Evolutionary conservation across 2,113 vertebrate species (phyloP), one percentile per base, ranked within the genome.

Genomic region (Nothocercus nigrocapillus): DNA sequence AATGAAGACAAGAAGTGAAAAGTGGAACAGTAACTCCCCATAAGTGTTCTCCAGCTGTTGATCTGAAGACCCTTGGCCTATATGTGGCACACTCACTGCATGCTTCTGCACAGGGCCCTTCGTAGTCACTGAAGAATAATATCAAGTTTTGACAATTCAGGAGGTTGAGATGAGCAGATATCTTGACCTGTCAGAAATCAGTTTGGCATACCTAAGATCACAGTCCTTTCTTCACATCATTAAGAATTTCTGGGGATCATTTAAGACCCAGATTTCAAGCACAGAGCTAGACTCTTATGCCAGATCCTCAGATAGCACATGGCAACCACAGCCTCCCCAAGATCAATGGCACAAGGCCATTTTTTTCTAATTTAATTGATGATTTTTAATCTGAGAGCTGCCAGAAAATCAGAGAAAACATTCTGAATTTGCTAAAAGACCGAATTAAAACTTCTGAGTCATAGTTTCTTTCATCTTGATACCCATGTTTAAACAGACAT

Each of bases 231-330:
- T 69, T 34, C 61, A 32, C 11, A 24, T 19, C 16, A 58, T 68
- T 90, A 81, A 32, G 42, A 88, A 87, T 28, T 69, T 90, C 61
- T 45, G 27, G 11, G 7, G 22, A 79, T 56, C 22, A 30, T 40
- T 51, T 67, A 89, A 88, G 95, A 93, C 49, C 90, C 88, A 95
- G 92, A 93, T 30, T 70, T 86, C 80, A 77, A 93, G 70, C 59
- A 93, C 20, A 79, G 96, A 96, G 54, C 87, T 86, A 73, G 54
- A 94, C 83, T 85, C 81, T 67, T 95, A 25, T 12, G 32, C 73
- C 81, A 83, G 61, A 88, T 28, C 47, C 53, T 72, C 70, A 87
- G 54, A 63, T 89, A 68, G 53, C 45, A 93, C 36, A 70, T 13
- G 77, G 32, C 74, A 66, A 69, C 72, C 78, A 72, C 4, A 77